Percentiles rank a stretch among this genome's conserved stretches.
phyloP scores from a whole-genome alignment of 2,113 vertebrate species.

The Columbina picui region DNA sequence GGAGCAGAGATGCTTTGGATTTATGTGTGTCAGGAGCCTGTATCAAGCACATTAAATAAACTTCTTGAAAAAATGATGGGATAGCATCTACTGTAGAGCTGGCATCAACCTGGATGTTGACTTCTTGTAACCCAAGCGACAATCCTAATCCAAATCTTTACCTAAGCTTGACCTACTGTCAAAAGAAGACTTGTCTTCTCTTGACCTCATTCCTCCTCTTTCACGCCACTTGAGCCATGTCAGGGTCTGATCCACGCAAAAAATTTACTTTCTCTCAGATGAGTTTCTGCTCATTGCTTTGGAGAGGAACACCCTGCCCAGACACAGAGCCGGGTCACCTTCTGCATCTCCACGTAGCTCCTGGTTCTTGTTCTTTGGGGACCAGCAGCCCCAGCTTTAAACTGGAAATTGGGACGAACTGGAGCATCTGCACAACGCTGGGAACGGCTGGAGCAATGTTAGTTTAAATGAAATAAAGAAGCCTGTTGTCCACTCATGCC shows the following conservation, averaged over 20 bases:
- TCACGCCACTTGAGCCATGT: background rate
- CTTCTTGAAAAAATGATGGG: background rate
- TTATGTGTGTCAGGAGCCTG: background rate
- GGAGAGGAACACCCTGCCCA: background rate
- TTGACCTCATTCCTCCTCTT: background rate
- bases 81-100: background rate
- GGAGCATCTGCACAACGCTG: background rate
- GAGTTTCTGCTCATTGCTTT: background rate
- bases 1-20: background rate
- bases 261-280: background rate
- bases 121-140: background rate
- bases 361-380: background rate
- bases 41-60: background rate
- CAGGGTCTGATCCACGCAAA: background rate
- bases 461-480: constrained; percentile 5
- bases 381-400: background rate
- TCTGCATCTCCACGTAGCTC: background rate
- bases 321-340: background rate
- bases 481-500: constrained; percentile 14
- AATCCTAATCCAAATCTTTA: background rate
- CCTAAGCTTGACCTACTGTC: background rate
- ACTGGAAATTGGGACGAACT: background rate
- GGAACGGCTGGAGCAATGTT: constrained; percentile 16
- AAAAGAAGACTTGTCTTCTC: background rate
- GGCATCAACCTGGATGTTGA: background rate